Base-by-base conservation (phyloP, 2,113 vertebrate species). In the Lampris megalopsis region DNA sequence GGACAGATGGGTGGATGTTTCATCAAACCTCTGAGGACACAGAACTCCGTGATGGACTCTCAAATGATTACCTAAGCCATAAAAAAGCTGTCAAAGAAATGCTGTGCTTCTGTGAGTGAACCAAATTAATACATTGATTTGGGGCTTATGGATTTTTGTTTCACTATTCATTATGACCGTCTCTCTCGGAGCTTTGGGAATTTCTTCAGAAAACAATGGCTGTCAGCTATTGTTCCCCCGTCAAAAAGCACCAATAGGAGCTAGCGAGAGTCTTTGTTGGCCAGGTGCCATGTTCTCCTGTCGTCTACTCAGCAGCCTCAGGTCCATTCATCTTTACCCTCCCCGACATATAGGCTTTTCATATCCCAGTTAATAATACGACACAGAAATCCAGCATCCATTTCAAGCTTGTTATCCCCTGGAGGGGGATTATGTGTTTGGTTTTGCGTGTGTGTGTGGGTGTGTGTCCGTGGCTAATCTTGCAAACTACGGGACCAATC, bases 181-280 rank as follows among this genome's bases (percentile, higher is more conserved):
- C 54, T 64, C 68, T 71, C 5, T 56, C 5, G 1, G 24, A 24
- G 11, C 42, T 50, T 82, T 48, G 1, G 41, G 59, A 8, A 54
- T 65, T 71, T 56, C 35, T 49, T 54, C n/a, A 45, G 2, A 58
- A 35, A 7, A 48, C 1, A 68, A 8, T n/a, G 48, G 65, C 6
- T 63, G 47, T 41, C 61, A 63, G 54, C 41, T 64, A 68, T 41
- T 68, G 47, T 60, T 56, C 40, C 36, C 64, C 75, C 40, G 76
- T 50, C 40, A 78, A 71, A 76, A 36, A 75, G 80, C 77, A 75
- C 59, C 73, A 77, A 80, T 58, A 24, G 50, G 68, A 64, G 62
- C 73, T 43, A 72, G 73, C 82, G 66, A 86, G 71, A 80, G 45
- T 69, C 45, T 36, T 9, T 82, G 11, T 75, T 67, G 77, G 71